Base-by-base conservation (phyloP, 2,113 vertebrate species). In the Ondatra zibethicus region DNA sequence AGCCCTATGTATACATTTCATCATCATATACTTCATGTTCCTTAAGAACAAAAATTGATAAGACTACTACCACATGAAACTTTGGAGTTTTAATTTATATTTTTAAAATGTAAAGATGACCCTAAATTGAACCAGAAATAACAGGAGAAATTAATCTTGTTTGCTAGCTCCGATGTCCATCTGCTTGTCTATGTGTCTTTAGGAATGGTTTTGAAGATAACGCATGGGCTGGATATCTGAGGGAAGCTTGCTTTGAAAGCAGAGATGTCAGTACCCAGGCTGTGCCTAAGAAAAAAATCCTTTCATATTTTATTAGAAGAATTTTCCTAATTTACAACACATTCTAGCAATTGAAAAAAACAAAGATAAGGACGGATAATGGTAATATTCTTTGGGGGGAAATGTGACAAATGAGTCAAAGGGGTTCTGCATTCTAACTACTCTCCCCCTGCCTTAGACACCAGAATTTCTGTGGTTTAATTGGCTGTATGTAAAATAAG, bases 401-500 rank as follows among this genome's bases (percentile, higher is more conserved):
- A 96, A 95, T 89, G 31, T 16, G 76, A 87, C 0, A 91, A 33
- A 95, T 66, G 68, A 97, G 33, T 85, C 31, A 87, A 95, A 36
- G 25, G 47, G 89, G 66, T 73, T 94, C 92, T 78, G n/a, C n/a
- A 70, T 58, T 91, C 66, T 86, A 93, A 96, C 91, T 13, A 92
- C 42, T 82, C 95, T 77, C 66, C 70, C 61, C n/a, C n/a, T 92
- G 72, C 85, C 89, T 93, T 92, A 47, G 6, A 95, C 92, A 72
- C 90, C 87, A 90, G 23, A 55, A 82, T 82, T 92, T 63, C 85
- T 94, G 76, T 91, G 95, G 96, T 75, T 95, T 97, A 97, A 96
- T 87, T 97, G 85, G 76, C 81, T 96, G 36, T 23, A 89, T 95
- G n/a, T 88, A 75, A 96, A 97, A 89, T 95, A 92, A 93, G 81